Percentiles rank a stretch among this genome's conserved stretches.
Conservation (phyloP, 2,888 invertebrate genomes). For the Sphaerophoria taeniata region DNA sequence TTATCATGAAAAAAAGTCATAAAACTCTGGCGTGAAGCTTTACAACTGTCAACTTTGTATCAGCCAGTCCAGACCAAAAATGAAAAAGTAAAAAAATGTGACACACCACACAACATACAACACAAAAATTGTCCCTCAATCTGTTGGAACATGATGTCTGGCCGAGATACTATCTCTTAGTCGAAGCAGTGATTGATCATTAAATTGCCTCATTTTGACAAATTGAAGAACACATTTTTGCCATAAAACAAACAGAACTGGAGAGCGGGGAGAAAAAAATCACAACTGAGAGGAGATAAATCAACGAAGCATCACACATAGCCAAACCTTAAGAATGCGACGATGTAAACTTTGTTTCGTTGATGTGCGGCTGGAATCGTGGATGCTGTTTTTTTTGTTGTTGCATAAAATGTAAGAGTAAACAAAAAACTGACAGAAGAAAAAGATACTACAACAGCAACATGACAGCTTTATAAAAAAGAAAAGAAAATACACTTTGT, state of each 20-base stretch:
- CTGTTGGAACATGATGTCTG: conserved; percentile 53
- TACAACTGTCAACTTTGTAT: conserved; percentile 28
- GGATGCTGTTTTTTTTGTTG: conserved; percentile 8
- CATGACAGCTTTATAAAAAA: conserved; percentile 63
- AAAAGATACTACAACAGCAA: conserved; percentile 58
- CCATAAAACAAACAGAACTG: conserved; percentile 62
- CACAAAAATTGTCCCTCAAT: conserved; percentile 48
- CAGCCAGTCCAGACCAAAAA: not conserved
- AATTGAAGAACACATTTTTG: conserved; percentile 71
- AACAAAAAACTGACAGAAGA: conserved; percentile 33
- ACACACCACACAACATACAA: conserved; percentile 8
- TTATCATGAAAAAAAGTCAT: conserved; percentile 24
- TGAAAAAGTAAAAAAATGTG: conserved; percentile 3
- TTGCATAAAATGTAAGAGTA: conserved; percentile 33
- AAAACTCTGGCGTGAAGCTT: conserved; percentile 30
- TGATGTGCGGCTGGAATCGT: conserved; percentile 29
- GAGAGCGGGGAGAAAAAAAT: conserved; percentile 24
- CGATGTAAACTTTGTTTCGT: not conserved
- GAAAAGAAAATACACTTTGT: conserved; percentile 30
- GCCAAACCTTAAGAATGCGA: conserved; percentile 26
- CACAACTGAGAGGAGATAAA: conserved; percentile 45
- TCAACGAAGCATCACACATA: conserved; percentile 58
- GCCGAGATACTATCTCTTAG: conserved; percentile 53
- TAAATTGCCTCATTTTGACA: conserved; percentile 73
- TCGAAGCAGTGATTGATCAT: conserved; percentile 74